Evolutionary conservation across 2,888 invertebrate genomes (phyloP), one percentile per base, ranked within the genome.

Genomic region (Apocheima hispidaria): DNA sequence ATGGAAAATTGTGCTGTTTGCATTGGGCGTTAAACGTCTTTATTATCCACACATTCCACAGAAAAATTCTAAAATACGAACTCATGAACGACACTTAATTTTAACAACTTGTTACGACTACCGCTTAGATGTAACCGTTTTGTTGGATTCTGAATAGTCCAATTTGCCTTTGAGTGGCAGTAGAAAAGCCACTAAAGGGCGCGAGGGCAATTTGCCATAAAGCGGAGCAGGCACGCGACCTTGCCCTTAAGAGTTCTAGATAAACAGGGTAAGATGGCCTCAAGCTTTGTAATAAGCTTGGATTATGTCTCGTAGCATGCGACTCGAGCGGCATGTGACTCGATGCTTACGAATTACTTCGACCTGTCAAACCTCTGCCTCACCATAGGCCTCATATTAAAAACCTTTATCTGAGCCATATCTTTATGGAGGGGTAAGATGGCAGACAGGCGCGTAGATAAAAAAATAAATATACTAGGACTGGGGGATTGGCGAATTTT

Each of bases 171-270:
- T 69, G 64, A 63, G 58, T 72, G 70, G 63, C 36, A 67, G 41
- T 40, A 14, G 46, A 35, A 63, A 63, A 63, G 61, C 61, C 66
- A 52, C 68, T 70, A 79, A 82, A 82, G 79, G 83, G 83, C 82
- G 75, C 66, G 43, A 69, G 68, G 69, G 74, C 69, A 70, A 74
- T 69, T 61, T 65, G 67, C 77, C 70, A 76, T 82, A 85, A 85
- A 83, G 78, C 78, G 77, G 75, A 64, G 66, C 69, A 67, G 73
- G 73, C 88, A 88, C 86, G 89, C 87, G 80, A 68, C 89, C 89
- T 89, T 88, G 87, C 79, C 83, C 86, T 83, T 85, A 63, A 70
- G 73, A 73, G 67, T 69, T 69, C 65, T 71, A 81, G 81, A 83
- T 83, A 86, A 85, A 79, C 71, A 74, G 60, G 60, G 66, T 69